Percentiles rank a stretch among this genome's conserved stretches.
Conservation (phyloP, 1,140 invertebrate species). For the Protaetia brevitarsis region DNA sequence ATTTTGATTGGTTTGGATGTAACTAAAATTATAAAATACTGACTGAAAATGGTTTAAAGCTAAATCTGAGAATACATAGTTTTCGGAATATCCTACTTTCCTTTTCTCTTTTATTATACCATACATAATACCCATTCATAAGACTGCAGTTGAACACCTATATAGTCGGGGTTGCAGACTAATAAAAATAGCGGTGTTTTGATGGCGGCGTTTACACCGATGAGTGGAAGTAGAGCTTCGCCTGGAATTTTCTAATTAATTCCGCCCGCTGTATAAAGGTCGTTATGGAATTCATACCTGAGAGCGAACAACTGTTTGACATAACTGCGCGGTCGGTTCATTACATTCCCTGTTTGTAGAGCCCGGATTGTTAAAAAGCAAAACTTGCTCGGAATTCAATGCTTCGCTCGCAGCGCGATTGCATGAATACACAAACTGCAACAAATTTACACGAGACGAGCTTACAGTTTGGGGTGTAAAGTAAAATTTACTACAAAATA, state of each 20-base stretch:
- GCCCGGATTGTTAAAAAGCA: constrained; percentile 40
- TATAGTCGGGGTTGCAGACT: neutral
- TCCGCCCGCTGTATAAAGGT: constrained; percentile 40
- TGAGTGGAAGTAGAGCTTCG: constrained; percentile 26
- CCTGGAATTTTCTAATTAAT: constrained; percentile 44
- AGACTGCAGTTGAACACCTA: constrained; percentile 4
- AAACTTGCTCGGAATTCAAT: constrained; percentile 36
- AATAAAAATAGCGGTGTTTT: constrained; percentile 22
- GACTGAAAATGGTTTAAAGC: too few species aligned
- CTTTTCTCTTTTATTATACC: too few species aligned
- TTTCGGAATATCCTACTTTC: too few species aligned
- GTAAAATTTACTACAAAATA: constrained; percentile 18
- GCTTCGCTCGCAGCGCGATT: constrained; percentile 9
- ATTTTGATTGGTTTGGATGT: too few species aligned
- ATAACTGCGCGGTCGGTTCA: constrained; percentile 42
- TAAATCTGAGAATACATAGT: too few species aligned
- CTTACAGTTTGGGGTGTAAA: neutral
- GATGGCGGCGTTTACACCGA: constrained; percentile 26
- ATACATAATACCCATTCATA: too few species aligned
- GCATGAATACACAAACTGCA: constrained; percentile 15
- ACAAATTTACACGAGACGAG: constrained; percentile 10
- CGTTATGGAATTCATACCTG: constrained; percentile 45
- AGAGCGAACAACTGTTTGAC: constrained; percentile 43
- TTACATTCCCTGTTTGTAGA: constrained; percentile 41
- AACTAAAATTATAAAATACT: too few species aligned